Evolutionary conservation across 2,888 invertebrate genomes (phyloP), one percentile per base, ranked within the genome.

Genomic region (Dyspetes luteomarginatus): DNA sequence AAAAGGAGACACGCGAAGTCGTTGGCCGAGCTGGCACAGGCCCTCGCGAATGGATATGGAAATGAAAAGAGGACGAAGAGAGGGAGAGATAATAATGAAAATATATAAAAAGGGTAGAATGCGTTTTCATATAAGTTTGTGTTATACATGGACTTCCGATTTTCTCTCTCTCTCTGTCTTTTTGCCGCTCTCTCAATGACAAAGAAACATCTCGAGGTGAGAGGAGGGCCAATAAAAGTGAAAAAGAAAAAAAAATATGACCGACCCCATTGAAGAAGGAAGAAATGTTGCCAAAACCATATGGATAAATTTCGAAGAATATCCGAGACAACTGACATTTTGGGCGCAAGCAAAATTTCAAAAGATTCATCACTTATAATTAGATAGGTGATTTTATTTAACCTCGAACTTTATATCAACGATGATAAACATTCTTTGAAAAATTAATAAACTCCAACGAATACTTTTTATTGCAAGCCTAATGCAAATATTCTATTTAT

Each of bases 1-100:
- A 82, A 82, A 88, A 86, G 88, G 87, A 88, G 88, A 89, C 89
- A 89, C 88, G 88, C 89, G 79, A 89, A 87, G 84, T 81, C 73
- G 69, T 75, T 64, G 72, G 69, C 48, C 67, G 50, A 78, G 30
- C 4, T 3, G 41, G 41, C n/a, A 45, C 19, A 22, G n/a, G 36
- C 48, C 45, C 12, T 26, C 12, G 55, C 17, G 41, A 62, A 58
- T 17, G 28, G 22, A 48, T 36, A 68, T 28, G 50, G 41, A 67
- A 60, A 30, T 45, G 48, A 60, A 12, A 7, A 4, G 30, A n/a
- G 68, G 30, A 55, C 22, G 41, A 55, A 41, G 43, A 26, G 45
- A 48, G 19, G 30, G 45, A 19, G n/a, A 48, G 9, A 30, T 22
- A 62, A 22, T 41, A 58, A 58, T 5, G 15, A 28, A 30, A 58